Evolutionary conservation across 2,797 vertebrate genomes (phyloP).

Genomic region (Ambastaia sidthimunki): DNA sequence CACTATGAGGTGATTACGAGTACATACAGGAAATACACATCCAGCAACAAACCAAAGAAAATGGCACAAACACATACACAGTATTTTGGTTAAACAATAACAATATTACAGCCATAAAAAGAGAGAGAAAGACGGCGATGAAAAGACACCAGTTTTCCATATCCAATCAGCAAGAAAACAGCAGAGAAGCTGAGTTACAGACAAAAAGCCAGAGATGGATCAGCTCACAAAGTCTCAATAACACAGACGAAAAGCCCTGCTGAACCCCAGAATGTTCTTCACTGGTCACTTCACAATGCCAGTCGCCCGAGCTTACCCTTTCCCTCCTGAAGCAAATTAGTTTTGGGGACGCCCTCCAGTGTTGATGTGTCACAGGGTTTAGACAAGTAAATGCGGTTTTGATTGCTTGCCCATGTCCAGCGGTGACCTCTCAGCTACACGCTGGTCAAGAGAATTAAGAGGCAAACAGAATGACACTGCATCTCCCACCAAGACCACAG

Average conservation of each 20-base stretch:
- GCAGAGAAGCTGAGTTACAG: background rate
- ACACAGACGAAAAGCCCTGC: slow-evolving; percentile 49
- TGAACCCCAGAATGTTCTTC: slow-evolving; percentile 57
- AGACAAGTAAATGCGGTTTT: slow-evolving; percentile 68
- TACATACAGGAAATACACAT: background rate
- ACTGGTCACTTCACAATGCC: slow-evolving; percentile 59
- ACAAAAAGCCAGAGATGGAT: slow-evolving; percentile 12
- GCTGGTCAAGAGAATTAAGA: slow-evolving; percentile 62
- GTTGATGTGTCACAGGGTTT: slow-evolving; percentile 61
- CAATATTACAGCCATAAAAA: background rate
- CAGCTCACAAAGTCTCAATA: slow-evolving; percentile 54
- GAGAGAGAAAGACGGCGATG: slow-evolving; percentile 8
- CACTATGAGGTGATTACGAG: slow-evolving; percentile 5
- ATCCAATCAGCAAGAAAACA: slow-evolving; percentile 14
- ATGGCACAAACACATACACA: background rate
- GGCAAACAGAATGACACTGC: slow-evolving; percentile 51
- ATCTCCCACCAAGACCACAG: slow-evolving; percentile 38
- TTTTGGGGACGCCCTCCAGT: slow-evolving; percentile 63
- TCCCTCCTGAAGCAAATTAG: slow-evolving; percentile 62
- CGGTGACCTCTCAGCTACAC: slow-evolving; percentile 55
- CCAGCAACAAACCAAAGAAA: background rate
- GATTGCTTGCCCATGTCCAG: slow-evolving; percentile 64
- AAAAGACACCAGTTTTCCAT: background rate
- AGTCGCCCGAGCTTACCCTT: slow-evolving; percentile 56
- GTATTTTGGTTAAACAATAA: background rate